Conservation (phyloP, 2,797 vertebrate species). For the Rallus crepitans region DNA sequence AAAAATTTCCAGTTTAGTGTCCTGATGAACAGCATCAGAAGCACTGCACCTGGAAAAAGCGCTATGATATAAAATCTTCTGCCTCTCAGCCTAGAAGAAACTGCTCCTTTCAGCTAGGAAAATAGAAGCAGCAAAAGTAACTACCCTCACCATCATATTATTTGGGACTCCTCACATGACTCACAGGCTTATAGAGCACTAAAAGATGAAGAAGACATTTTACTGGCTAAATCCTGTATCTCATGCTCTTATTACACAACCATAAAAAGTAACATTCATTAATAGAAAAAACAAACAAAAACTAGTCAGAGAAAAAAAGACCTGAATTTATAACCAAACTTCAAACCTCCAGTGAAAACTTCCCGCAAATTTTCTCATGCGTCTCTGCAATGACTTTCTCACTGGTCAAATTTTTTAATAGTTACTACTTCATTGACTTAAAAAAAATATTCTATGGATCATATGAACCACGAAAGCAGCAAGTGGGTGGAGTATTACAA, state of each 20-base stretch:
- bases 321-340: background rate
- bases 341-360: background rate
- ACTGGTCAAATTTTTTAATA: background rate
- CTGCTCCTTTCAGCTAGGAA: background rate
- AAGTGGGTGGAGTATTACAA: background rate
- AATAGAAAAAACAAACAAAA: background rate
- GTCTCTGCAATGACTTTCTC: background rate
- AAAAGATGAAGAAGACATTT: background rate
- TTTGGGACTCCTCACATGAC: fast-evolving
- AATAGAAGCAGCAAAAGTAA: background rate
- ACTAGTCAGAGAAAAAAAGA: background rate
- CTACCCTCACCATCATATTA: background rate
- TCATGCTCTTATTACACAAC: background rate
- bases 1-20: background rate
- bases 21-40: background rate
- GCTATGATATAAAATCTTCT: background rate
- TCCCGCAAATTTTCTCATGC: background rate
- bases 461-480: background rate
- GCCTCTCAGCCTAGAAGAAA: fast-evolving
- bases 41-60: background rate
- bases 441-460: background rate
- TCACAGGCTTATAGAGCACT: fast-evolving
- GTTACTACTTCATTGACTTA: background rate
- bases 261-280: background rate
- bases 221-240: background rate